phyloP scores from a whole-genome alignment of 2,888 invertebrate genomes.

The Apodemia duryi region DNA sequence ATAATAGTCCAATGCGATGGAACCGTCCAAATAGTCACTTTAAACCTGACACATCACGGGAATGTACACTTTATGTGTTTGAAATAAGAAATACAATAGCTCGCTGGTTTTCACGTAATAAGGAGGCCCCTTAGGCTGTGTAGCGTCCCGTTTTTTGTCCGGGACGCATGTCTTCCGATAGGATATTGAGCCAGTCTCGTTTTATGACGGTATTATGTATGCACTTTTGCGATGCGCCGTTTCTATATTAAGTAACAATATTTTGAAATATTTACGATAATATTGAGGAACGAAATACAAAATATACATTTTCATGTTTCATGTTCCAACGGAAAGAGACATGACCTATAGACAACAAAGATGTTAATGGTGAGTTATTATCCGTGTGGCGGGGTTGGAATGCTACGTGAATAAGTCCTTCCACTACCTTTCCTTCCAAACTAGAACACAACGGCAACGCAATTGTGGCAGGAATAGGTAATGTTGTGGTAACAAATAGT shows the following conservation, averaged over 20 bases:
- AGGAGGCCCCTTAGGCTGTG: constrained; percentile 3
- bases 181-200: constrained; percentile 9
- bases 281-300: background rate
- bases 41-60: background rate
- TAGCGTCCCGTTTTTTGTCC: constrained; percentile 7
- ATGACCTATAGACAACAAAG: too few relatives aligned
- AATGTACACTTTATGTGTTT: background rate
- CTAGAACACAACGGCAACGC: too few relatives aligned
- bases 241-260: constrained; percentile 1
- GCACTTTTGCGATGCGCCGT: constrained; percentile 9
- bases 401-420: too few relatives aligned
- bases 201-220: constrained; percentile 14
- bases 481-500: too few relatives aligned
- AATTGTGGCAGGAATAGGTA: too few relatives aligned
- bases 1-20: constrained; percentile 9
- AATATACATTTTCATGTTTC: background rate
- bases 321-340: too few relatives aligned
- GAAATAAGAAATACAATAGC: background rate
- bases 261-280: background rate
- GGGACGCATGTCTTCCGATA: constrained; percentile 15
- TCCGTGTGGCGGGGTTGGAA: too few relatives aligned
- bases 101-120: background rate
- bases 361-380: too few relatives aligned
- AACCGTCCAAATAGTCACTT: constrained; percentile 4
- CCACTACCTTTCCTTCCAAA: too few relatives aligned